Percentiles rank a stretch among this genome's conserved stretches.
phyloP scores from a whole-genome alignment of 2,888 invertebrate species.

The Pseudolycoriella hygida region DNA sequence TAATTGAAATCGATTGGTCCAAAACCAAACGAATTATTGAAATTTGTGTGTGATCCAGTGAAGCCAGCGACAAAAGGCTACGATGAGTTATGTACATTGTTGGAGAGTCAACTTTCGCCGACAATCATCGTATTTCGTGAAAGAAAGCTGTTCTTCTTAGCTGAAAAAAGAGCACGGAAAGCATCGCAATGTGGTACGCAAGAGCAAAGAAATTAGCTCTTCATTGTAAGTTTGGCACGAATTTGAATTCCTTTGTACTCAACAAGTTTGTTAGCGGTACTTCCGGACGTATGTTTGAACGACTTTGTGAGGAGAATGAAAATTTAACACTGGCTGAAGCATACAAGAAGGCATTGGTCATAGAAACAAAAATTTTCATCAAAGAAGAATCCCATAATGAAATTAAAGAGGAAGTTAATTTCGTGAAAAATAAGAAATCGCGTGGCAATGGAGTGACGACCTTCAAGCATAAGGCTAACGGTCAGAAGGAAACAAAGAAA shows the following conservation, averaged over 20 bases:
- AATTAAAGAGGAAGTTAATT: too few relatives aligned
- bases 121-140: too few relatives aligned
- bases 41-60: not conserved
- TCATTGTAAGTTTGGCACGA: not conserved
- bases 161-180: too few relatives aligned
- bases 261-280: not conserved
- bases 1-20: constrained; percentile 2
- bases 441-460: not conserved
- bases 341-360: not conserved
- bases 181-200: too few relatives aligned
- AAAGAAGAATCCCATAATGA: too few relatives aligned
- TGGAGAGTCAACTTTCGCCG: too few relatives aligned
- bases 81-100: too few relatives aligned
- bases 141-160: too few relatives aligned
- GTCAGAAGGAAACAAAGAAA: not conserved
- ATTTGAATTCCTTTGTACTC: not conserved
- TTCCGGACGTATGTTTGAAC: not conserved
- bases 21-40: not conserved
- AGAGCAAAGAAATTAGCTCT: not conserved
- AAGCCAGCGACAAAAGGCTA: not conserved
- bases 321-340: not conserved
- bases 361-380: not conserved
- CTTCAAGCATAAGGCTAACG: not conserved
- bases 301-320: not conserved
- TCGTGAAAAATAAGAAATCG: not conserved